Evolutionary conservation across 2,797 vertebrate genomes (phyloP), one percentile per base, ranked within the genome.

Genomic region (Apogon talboti): DNA sequence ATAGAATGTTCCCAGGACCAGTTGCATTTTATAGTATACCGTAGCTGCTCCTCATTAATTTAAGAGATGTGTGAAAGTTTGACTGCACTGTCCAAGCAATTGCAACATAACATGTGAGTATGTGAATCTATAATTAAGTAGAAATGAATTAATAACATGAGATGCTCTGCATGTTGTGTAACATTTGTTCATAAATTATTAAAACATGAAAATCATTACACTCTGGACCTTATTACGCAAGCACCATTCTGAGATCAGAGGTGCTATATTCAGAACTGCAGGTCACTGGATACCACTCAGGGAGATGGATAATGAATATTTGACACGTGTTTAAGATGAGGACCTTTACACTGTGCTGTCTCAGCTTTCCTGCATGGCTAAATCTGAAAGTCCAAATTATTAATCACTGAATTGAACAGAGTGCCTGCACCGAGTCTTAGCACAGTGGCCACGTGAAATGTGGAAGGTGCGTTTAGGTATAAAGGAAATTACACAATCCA

Each of bases 181-280:
- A 89, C 76, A 64, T 84, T 77, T 58, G 52, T 69, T 79, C 68
- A 79, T 83, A 9, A 78, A 90, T 82, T 45, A 84, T 85, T 88
- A 63, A 87, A 68, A n/a, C 6, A 15, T 51, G 35, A 51, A 62
- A 66, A 73, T 37, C 63, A 76, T 78, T 76, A 67, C 74, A 65
- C 81, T 66, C 64, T 74, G 71, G 74, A 80, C 62, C 44, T 63
- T 49, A 12, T 89, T 84, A 83, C 48, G 72, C 69, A 90, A 84
- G 35, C 71, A 49, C 50, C 41, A 64, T 74, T 65, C 65, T 40
- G 10, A 64, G 74, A 83, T 74, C 62, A 21, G 46, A 35, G 51
- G 38, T 48, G 76, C 78, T 81, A 72, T 67, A 71, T 78, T 79
- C 64, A 80, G 69, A 66, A 16, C 44, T 1, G 42, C 71, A 55